Conservation (phyloP, 2,113 vertebrate genomes). For the Illadopsis cleaveri region DNA sequence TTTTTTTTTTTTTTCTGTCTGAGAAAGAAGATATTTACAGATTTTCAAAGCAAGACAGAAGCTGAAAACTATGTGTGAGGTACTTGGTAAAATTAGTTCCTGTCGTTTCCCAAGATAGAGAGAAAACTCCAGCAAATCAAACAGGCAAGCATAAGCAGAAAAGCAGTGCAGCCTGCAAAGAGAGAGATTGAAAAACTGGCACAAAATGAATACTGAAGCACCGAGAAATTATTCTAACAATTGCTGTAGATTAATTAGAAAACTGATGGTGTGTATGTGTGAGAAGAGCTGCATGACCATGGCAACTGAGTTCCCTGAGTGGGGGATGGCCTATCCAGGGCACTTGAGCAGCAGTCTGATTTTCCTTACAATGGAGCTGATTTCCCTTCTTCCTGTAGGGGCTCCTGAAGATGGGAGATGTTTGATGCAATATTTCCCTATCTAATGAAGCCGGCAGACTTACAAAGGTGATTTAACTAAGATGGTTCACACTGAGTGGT, state of each 20-base stretch:
- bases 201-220: neutral
- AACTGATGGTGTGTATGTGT: accelerated
- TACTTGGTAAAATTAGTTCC: neutral
- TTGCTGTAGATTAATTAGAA: neutral
- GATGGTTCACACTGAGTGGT: neutral
- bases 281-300: neutral
- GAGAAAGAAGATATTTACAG: neutral
- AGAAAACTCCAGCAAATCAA: neutral
- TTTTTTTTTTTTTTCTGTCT: neutral
- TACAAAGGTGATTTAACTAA: neutral
- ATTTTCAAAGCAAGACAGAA: neutral
- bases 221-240: neutral
- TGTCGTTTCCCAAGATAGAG: neutral
- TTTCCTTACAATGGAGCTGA: neutral
- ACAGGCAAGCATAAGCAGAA: neutral
- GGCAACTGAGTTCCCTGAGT: neutral
- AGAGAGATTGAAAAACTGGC: neutral
- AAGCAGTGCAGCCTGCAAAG: neutral
- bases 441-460: neutral
- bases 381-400: neutral
- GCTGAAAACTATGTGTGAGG: neutral
- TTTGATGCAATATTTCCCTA: neutral
- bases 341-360: neutral
- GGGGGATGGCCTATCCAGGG: neutral
- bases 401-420: neutral